Conservation (phyloP, 1,140 invertebrate genomes). For the Scylla paramamosain region DNA sequence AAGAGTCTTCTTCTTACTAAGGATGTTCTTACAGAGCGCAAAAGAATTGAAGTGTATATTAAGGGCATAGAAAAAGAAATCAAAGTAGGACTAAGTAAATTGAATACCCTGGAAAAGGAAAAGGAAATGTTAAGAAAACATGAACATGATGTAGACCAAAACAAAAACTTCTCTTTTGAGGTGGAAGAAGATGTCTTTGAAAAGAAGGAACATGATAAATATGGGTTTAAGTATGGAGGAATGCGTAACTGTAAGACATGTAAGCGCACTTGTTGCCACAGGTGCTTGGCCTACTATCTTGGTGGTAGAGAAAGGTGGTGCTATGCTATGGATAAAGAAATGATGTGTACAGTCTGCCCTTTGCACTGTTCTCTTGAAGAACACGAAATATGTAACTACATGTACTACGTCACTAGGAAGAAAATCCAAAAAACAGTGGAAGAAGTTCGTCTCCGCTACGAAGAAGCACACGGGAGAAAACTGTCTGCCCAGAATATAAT, state of each 20-base stretch:
- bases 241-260: not conserved
- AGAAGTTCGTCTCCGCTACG: not conserved
- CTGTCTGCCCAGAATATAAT: not conserved
- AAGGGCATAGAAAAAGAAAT: not conserved
- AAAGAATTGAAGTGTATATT: not conserved
- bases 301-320: not conserved
- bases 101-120: not conserved
- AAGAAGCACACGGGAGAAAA: not conserved
- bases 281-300: not conserved
- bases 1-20: conserved; percentile 37
- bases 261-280: conserved; percentile 5
- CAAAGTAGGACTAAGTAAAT: not conserved
- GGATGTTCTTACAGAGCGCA: conserved; percentile 22
- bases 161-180: not conserved
- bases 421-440: not conserved
- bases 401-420: not conserved
- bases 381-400: not conserved
- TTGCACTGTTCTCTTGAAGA: not conserved
- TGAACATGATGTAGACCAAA: not conserved
- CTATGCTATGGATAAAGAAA: too few relatives aligned
- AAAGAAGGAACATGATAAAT: not conserved
- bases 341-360: not conserved
- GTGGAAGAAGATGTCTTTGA: not conserved
- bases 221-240: not conserved
- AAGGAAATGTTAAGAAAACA: not conserved